Base-by-base conservation (phyloP, 2,113 vertebrate genomes). In the Lasiurus cinereus region DNA sequence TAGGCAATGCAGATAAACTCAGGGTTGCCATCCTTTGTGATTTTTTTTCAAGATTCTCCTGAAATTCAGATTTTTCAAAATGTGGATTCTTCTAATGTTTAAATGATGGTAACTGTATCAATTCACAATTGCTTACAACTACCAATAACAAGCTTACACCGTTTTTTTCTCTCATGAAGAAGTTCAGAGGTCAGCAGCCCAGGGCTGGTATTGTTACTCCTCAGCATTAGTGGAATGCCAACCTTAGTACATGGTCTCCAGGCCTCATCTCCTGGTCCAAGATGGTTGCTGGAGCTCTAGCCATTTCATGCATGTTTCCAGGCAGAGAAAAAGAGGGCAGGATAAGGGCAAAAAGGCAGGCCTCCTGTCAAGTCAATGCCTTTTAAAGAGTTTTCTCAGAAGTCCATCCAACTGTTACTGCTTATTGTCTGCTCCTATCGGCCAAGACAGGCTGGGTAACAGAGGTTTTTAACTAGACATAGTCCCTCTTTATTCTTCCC, bases 381-480 rank as follows among this genome's bases (percentile, higher is more conserved):
- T n/a, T 80, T 83, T 79, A 54, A 62, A 94, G 39, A 79, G 48
- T 56, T 90, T 92, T 88, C 69, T 88, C n/a, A 91, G 84, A 89
- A 80, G 8, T 48, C 31, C 31, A 16, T 52, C 29, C 67, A 85
- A 1, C 7, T 29, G 15, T 22, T 77, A 48, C 15, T 76, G 22
- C 22, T 83, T 73, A 19, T 29, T 74, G 48, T 74, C 76, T 48
- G 27, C 15, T 79, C 12, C 39, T 62, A 2, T 72, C 36, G 86
- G 11, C n/a, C n/a, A 95, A 67, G 66, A 69, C 48, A 96, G 33
- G 18, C 69, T 96, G 50, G 19, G 22, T 79, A 92, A 62, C 77
- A 10, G 0, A 77, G 22, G 11, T 14, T 78, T 82, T 96, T 59
- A 80, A 8, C 18, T 82, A 62, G 21, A 56, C 54, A 72, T 8